Conservation (phyloP, 2,113 vertebrate genomes). For the Heterotis niloticus region DNA sequence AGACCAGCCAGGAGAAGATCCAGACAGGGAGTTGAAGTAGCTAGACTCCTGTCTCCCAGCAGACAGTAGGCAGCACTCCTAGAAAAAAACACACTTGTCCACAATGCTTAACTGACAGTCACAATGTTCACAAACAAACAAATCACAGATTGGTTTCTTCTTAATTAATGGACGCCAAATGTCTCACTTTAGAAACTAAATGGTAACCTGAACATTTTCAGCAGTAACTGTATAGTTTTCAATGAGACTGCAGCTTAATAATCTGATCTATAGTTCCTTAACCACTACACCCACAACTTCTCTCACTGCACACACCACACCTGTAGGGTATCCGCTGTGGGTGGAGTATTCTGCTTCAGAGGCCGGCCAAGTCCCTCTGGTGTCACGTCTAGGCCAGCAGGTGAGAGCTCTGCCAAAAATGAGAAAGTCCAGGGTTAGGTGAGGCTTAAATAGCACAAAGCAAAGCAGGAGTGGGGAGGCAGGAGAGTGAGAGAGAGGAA, state of each 20-base stretch:
- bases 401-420: background rate
- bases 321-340: background rate
- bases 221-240: too few relatives aligned
- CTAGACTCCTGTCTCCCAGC: background rate
- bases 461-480: slow-evolving; percentile 11
- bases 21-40: background rate
- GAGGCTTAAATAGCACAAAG: too few relatives aligned
- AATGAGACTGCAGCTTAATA: background rate
- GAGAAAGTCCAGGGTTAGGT: background rate
- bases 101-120: too few relatives aligned
- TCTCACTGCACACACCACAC: background rate
- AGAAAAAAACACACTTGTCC: too few relatives aligned
- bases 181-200: too few relatives aligned
- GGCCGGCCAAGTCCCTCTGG: background rate
- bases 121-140: too few relatives aligned
- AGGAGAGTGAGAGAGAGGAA: background rate
- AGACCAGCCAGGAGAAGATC: background rate
- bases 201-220: too few relatives aligned
- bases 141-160: too few relatives aligned
- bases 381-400: background rate
- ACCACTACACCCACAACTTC: background rate
- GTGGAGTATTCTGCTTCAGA: too few relatives aligned
- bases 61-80: too few relatives aligned
- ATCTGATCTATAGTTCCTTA: background rate
- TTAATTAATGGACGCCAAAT: too few relatives aligned